Conservation (phyloP, 92 coral and sea anemone genomes). For the Palythoa grandis region DNA sequence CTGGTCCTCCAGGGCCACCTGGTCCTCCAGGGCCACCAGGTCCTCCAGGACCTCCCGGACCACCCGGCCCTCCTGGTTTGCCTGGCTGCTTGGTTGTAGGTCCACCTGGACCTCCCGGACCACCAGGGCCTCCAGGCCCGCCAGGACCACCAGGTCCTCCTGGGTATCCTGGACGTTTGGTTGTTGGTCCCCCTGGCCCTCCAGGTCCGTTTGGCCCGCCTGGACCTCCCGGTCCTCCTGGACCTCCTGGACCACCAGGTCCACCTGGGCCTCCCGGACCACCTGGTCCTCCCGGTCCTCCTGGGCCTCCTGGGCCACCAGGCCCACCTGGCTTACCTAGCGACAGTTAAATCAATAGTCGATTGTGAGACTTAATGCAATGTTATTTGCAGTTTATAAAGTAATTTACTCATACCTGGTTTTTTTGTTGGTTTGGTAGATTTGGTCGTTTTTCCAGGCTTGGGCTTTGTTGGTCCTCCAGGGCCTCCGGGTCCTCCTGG, state of each 20-base stretch:
- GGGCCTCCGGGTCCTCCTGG: conserved; percentile 82
- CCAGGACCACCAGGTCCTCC: conserved; percentile 77
- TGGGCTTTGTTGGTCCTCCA: conserved; percentile 68
- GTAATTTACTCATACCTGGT: conserved; percentile 50
- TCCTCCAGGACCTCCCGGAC: conserved; percentile 66
- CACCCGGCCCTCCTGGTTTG: conserved; percentile 64
- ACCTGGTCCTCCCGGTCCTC: conserved; percentile 70
- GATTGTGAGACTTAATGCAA: neutral
- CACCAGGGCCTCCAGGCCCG: conserved; percentile 74
- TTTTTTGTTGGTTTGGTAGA: conserved; percentile 64
- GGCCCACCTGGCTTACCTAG: conserved; percentile 71
- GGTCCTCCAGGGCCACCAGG: conserved; percentile 81
- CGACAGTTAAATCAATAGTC: neutral
- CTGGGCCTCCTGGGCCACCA: conserved; percentile 75
- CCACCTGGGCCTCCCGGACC: conserved; percentile 79
- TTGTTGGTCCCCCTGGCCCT: conserved; percentile 57
- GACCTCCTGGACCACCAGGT: conserved; percentile 74
- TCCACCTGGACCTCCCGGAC: conserved; percentile 81
- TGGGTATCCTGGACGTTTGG: conserved; percentile 58
- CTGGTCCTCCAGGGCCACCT: conserved; percentile 52
- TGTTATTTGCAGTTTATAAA: neutral
- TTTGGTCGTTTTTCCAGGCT: conserved; percentile 68
- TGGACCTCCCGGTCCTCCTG: conserved; percentile 85
- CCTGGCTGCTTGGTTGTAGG: conserved; percentile 65
- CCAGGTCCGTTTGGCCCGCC: conserved; percentile 66